phyloP scores from a whole-genome alignment of 2,888 invertebrate genomes.

The Drosophila buzzatii region DNA sequence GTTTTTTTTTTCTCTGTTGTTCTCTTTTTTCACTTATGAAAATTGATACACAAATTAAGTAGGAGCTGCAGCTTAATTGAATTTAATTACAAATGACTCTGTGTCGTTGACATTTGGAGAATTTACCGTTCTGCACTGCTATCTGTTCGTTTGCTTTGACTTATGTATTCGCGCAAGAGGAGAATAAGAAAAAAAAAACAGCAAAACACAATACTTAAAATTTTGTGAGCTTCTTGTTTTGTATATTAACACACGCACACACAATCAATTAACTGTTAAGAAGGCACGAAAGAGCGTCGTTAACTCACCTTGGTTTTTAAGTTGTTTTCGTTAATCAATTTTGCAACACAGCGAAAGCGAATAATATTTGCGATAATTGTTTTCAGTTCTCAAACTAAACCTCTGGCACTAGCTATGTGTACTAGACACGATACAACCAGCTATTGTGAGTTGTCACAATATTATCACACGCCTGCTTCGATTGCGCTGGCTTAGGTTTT shows the following conservation, averaged over 20 bases:
- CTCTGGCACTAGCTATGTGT: constrained; percentile 53
- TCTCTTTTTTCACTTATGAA: constrained; percentile 34
- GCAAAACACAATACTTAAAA: constrained; percentile 39
- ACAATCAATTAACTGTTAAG: constrained; percentile 15
- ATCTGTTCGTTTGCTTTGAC: constrained; percentile 52
- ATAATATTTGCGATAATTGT: constrained; percentile 67
- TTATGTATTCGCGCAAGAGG: constrained; percentile 55
- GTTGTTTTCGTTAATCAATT: constrained; percentile 53
- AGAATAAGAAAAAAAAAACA: constrained; percentile 33
- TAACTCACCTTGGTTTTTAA: constrained; percentile 59
- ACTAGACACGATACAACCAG: constrained; percentile 61
- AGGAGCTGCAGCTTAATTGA: constrained; percentile 76
- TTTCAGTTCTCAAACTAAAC: constrained; percentile 61
- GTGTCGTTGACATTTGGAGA: constrained; percentile 61
- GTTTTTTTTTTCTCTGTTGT: constrained; percentile 3
- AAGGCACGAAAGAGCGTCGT: constrained; percentile 9
- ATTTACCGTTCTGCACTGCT: constrained; percentile 57
- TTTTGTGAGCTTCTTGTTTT: constrained; percentile 32
- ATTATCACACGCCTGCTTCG: constrained; percentile 47
- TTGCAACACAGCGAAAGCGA: constrained; percentile 59
- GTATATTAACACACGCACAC: constrained; percentile 27
- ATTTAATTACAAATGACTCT: constrained; percentile 74
- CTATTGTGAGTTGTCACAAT: constrained; percentile 55
- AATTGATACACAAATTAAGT: constrained; percentile 71
- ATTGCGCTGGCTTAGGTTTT: constrained; percentile 9